A percentile compares a stretch with the other conserved stretches of the same genome.
These are phyloP conservation scores for Xylota sylvarum DNA, from an alignment of 2,888 invertebrate genomes.

Conservation along the genomic window DNA sequence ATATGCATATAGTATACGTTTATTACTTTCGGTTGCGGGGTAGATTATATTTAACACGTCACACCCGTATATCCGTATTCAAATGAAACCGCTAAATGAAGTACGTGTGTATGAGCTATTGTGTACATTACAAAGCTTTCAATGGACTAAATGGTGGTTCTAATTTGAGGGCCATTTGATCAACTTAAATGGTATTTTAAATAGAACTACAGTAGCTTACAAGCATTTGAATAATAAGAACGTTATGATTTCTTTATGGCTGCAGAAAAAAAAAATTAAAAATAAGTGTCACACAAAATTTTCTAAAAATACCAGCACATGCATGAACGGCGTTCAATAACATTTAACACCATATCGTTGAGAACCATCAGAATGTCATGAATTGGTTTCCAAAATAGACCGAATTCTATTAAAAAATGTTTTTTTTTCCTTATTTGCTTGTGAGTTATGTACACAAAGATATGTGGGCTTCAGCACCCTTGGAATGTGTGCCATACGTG, in stretches of 20 bases:
- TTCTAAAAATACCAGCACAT: background rate
- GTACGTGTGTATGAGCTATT: background rate
- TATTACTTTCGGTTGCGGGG: slow-evolving; percentile 1
- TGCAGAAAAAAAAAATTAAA: background rate
- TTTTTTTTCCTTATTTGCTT: background rate
- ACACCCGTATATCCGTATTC: slow-evolving; percentile 8
- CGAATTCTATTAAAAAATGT: background rate
- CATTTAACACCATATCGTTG: background rate
- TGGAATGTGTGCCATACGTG: background rate
- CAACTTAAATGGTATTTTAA: slow-evolving; percentile 10
- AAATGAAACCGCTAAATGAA: background rate
- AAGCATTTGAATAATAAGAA: background rate
- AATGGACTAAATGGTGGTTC: slow-evolving; percentile 8
- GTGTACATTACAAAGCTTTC: slow-evolving; percentile 11
- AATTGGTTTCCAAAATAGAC: background rate
- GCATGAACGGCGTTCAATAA: background rate
- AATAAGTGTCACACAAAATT: background rate
- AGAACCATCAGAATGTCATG: background rate
- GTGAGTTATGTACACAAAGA: background rate
- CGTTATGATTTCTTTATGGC: background rate
- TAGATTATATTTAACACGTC: background rate
- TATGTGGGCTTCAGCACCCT: background rate
- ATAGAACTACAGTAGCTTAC: slow-evolving; percentile 2
- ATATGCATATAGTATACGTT: too few relatives aligned
- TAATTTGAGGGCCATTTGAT: slow-evolving; percentile 12